Evolutionary conservation across 1,140 invertebrate genomes (phyloP), one percentile per base, ranked within the genome.

Genomic region (Drosophila lini): DNA sequence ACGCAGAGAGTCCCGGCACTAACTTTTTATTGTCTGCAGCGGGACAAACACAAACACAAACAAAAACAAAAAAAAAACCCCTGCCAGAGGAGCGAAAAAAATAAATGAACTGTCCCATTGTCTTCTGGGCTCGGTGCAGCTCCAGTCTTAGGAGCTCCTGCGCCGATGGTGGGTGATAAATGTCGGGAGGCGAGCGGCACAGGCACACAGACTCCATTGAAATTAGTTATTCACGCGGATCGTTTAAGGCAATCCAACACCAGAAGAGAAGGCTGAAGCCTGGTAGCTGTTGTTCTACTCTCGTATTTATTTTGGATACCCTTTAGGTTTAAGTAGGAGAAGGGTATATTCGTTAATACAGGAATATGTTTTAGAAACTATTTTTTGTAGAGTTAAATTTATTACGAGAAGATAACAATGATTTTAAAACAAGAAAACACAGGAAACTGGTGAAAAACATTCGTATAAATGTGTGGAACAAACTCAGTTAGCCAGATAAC

Each of bases 191-290:
- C 65, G 50, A 67, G 80, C 64, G 81, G 82, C 70, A 63, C 48
- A 31, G 64, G 74, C 70, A 69, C 78, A 89, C 74, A 89, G 86
- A 69, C 74, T 80, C 85, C 85, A 90, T 90, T 90, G 85, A 90
- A 90, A 90, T 90, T 90, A 90, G 85, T 90, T 90, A 90, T 90
- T 90, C 85, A 90, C 85, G 85, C 85, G 85, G 84, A 89, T 89
- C 84, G 84, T 89, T 89, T 89, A 89, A 89, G 85, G 84, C 84
- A 89, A 89, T 90, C 85, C 84, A 89, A 89, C 84, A 89, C 84
- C 85, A 89, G 62, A 59, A 47, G 53, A 89, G 59, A 56, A 47
- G 53, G 63, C 61, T 78, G n/a, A 71, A 74, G 45, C 73, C 34
- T 71, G 52, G 68, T 71, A 80, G 64, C 52, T 59, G 65, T 47